phyloP scores from a whole-genome alignment of 2,888 invertebrate species.

The Drosophila paranaensis region DNA sequence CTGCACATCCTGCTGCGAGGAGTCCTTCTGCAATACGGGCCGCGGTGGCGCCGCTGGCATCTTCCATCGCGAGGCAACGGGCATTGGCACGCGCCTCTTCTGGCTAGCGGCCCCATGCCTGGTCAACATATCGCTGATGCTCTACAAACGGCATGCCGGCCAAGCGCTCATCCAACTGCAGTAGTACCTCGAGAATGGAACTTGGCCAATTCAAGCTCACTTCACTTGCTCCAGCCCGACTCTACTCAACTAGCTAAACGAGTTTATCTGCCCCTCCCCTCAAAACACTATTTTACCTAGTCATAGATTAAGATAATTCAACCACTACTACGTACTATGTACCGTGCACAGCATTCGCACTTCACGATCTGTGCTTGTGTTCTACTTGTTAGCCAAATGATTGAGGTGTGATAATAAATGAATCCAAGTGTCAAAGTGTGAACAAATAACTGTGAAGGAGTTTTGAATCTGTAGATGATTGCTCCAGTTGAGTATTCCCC shows the following conservation, averaged over 20 bases:
- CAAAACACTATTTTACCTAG: constrained; percentile 15
- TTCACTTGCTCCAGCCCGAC: constrained; percentile 33
- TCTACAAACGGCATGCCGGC: constrained; percentile 61
- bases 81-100: constrained; percentile 73
- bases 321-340: constrained; percentile 7
- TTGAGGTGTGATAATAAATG: constrained; percentile 67
- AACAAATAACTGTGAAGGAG: not conserved
- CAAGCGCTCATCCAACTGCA: constrained; percentile 45
- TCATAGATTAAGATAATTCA: constrained; percentile 7
- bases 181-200: constrained; percentile 14
- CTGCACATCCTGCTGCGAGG: constrained; percentile 93
- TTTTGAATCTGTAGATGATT: not conserved
- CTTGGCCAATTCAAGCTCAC: constrained; percentile 20
- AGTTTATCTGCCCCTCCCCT: constrained; percentile 18
- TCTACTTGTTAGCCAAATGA: constrained; percentile 25
- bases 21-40: constrained; percentile 91
- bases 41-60: constrained; percentile 85
- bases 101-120: constrained; percentile 70
- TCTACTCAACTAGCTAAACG: constrained; percentile 32
- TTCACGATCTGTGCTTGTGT: not conserved
- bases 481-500: no score
- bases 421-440: constrained; percentile 31
- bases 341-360: constrained; percentile 2
- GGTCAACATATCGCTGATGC: constrained; percentile 69
- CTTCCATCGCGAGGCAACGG: constrained; percentile 78